Conservation (phyloP, 2,113 vertebrate genomes). For the Gavialis gangeticus region DNA sequence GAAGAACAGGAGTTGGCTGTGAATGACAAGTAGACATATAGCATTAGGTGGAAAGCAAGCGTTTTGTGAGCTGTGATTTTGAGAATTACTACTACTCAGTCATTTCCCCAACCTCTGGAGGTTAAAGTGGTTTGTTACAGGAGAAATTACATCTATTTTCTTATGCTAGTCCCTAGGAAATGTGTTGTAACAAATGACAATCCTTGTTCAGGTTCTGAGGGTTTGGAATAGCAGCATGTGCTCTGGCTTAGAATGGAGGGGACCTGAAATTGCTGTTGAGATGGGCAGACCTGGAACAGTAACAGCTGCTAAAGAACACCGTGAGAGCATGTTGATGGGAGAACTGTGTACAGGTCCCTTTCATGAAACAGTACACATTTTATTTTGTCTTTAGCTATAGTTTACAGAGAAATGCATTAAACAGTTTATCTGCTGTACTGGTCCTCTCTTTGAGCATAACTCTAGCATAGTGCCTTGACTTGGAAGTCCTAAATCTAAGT, state of each 20-base stretch:
- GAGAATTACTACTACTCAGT: background rate
- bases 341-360: background rate
- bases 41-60: background rate
- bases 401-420: constrained; percentile 65
- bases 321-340: background rate
- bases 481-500: constrained; percentile 61
- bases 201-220: background rate
- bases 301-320: background rate
- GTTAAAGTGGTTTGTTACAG: background rate
- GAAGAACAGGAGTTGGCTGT: background rate
- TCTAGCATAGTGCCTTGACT: constrained; percentile 64
- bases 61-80: background rate
- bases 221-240: background rate
- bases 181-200: background rate
- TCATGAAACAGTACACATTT: constrained; percentile 26
- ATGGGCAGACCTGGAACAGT: background rate
- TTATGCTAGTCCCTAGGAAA: background rate
- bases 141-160: background rate
- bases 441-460: constrained; percentile 58
- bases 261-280: background rate
- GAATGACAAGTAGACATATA: background rate
- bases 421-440: constrained; percentile 52
- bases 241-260: background rate
- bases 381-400: constrained; percentile 4
- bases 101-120: background rate